Percentiles rank a stretch among this genome's conserved stretches.
These are phyloP conservation scores for Orchesella flavescens DNA, from an alignment of 2,888 invertebrate species.

Conservation along the genomic window DNA sequence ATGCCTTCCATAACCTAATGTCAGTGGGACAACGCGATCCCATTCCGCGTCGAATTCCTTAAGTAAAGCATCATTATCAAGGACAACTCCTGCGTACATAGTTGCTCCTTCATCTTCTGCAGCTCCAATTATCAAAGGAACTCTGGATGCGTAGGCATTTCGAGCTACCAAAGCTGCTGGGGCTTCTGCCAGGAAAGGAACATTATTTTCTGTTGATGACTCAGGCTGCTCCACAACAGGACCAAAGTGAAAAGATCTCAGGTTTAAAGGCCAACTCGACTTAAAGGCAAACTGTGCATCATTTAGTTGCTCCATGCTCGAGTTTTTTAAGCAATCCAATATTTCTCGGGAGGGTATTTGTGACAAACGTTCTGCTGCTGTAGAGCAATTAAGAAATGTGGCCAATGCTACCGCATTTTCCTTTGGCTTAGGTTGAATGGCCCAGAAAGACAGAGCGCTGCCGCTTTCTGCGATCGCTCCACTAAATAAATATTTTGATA, in stretches of 20 bases:
- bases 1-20: no score
- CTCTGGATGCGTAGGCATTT: no score
- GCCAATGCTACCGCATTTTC: conserved; percentile 20
- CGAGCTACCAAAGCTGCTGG: neutral
- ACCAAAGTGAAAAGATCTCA: neutral
- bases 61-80: no score
- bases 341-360: conserved; percentile 21
- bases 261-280: no score
- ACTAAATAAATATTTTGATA: conserved; percentile 37
- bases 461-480: conserved; percentile 46
- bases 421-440: conserved; percentile 29
- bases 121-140: no score
- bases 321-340: conserved; percentile 17
- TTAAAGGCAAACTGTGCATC: neutral
- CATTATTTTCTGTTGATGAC: neutral
- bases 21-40: no score
- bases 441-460: conserved; percentile 24
- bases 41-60: no score
- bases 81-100: no score
- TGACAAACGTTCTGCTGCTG: neutral
- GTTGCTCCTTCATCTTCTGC: no score
- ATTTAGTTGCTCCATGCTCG: neutral
- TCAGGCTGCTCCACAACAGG: neutral
- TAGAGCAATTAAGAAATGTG: conserved; percentile 6
- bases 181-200: neutral